phyloP scores from a whole-genome alignment of 2,797 vertebrate genomes.

The Antrozous pallidus region DNA sequence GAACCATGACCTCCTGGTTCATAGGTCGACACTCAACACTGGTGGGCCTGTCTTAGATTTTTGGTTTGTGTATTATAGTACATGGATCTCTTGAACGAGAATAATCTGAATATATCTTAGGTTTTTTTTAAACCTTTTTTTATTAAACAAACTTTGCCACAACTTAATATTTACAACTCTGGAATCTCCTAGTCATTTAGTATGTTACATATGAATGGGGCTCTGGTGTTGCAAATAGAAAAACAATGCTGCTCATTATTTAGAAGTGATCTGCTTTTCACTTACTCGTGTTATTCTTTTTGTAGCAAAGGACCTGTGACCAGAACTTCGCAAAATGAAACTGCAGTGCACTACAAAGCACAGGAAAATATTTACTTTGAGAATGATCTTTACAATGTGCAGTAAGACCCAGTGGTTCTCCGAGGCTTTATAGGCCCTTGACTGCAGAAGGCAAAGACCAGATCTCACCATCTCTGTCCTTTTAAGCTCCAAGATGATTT shows the following conservation, averaged over 20 bases:
- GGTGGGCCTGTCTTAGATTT: background rate
- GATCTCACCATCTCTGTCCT: background rate
- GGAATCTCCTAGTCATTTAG: background rate
- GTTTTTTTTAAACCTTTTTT: background rate
- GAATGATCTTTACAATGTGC: background rate
- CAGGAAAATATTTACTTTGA: conserved; percentile 50
- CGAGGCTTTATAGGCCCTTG: background rate
- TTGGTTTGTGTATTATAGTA: background rate
- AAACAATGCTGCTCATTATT: background rate
- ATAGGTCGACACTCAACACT: too few relatives aligned
- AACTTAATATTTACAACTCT: background rate
- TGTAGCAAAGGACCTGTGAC: background rate
- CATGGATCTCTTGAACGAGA: background rate
- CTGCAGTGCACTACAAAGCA: background rate
- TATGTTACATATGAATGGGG: background rate
- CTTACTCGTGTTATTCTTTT: background rate
- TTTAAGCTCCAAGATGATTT: background rate
- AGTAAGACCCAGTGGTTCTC: background rate
- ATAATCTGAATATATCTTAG: background rate
- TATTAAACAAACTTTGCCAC: background rate
- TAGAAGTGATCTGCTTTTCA: background rate
- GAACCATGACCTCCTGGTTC: too few relatives aligned
- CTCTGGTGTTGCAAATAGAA: background rate
- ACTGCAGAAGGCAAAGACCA: background rate
- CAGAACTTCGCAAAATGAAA: background rate